Evolutionary conservation across 2,888 invertebrate genomes (phyloP), one percentile per base, ranked within the genome.

Genomic region (Stenotaenia linearis): DNA sequence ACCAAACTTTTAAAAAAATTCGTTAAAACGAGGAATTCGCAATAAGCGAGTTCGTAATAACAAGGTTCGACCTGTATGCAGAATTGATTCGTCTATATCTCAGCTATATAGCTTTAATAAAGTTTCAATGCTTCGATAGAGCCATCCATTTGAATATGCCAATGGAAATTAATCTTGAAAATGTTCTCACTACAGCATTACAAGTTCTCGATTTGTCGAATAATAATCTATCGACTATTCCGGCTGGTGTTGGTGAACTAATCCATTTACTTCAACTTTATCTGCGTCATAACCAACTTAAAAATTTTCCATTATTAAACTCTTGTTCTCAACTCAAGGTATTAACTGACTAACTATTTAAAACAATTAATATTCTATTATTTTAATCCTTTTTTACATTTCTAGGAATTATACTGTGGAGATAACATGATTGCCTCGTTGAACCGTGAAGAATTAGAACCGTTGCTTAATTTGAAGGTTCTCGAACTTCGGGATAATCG

Each of bases 381-480:
- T n/a, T n/a, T n/a, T n/a, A 25, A 28, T 6, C 25, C 4, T 25
- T 79, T 56, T 21, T 79, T 81, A 80, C 30, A 37, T 30, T 25
- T 80, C 32, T 74, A 80, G 86, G 94, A 95, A 87, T 87, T 96
- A 79, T 92, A 94, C 86, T 88, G 95, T 83, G 92, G 94, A 78
- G 93, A 94, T 86, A 96, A 96, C 88, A 90, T 88, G 83, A 91
- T 96, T 28, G 83, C 93, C 92, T 90, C 90, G 86, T 88, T 96
- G 78, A 90, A 92, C 9, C 88, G 89, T 80, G 91, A 91, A 56
- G 84, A 84, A 77, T 80, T 86, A 37, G 82, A 84, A 50, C 83
- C 84, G 40, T 81, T 86, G 50, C 80, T 82, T 2, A 80, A 82
- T 10, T 81, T 86, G n/a, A 83, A 83, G 25, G 83, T 85, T 18